These are phyloP conservation scores for Cerastis leucographa DNA, from an alignment of 2,888 invertebrate species.

Conservation along the genomic window DNA sequence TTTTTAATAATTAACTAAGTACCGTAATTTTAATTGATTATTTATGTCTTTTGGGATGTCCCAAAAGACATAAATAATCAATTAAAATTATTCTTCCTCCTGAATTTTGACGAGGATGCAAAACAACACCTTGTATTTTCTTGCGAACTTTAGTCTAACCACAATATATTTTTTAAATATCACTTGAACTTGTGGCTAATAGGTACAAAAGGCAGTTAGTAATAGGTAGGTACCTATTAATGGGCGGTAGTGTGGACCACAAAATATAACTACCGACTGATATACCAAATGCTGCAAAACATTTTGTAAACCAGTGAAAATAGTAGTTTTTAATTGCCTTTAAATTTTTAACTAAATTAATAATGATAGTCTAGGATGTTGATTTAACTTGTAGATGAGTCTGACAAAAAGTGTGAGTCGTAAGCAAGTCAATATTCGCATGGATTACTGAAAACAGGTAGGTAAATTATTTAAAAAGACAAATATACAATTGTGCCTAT, in stretches of 20 bases:
- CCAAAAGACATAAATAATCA: too few relatives aligned
- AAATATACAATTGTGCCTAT: not conserved
- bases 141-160: too few relatives aligned
- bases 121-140: too few relatives aligned
- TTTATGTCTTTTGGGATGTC: too few relatives aligned
- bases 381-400: too few relatives aligned
- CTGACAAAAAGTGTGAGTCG: too few relatives aligned
- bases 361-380: not conserved
- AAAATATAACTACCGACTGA: not conserved
- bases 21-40: too few relatives aligned
- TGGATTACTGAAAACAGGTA: not conserved
- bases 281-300: not conserved
- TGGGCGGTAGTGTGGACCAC: not conserved
- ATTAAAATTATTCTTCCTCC: too few relatives aligned
- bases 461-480: not conserved
- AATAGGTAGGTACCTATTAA: not conserved
- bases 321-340: constrained; percentile 1
- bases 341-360: not conserved
- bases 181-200: not conserved
- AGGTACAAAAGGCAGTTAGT: not conserved
- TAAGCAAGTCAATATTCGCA: not conserved
- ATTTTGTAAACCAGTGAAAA: constrained; percentile 1
- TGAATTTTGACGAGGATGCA: too few relatives aligned
- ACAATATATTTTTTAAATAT: not conserved
- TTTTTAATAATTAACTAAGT: too few relatives aligned